These are phyloP conservation scores for Drosophila greeni DNA, from an alignment of 2,888 invertebrate genomes.

Conservation along the genomic window DNA sequence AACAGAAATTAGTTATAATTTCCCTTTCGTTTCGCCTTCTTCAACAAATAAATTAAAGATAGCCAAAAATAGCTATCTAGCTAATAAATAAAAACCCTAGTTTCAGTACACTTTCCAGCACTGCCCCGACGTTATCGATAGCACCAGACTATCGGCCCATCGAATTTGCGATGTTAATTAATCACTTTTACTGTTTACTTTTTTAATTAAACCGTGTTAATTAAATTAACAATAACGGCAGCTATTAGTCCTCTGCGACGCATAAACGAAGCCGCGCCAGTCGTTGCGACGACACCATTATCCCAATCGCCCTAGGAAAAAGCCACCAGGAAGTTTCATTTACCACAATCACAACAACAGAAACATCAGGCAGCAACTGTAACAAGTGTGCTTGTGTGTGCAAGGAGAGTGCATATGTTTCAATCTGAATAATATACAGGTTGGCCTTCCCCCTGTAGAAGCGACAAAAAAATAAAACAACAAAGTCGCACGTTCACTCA, in stretches of 20 bases:
- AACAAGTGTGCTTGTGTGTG: conserved; percentile 26
- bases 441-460: conserved; percentile 56
- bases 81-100: not conserved
- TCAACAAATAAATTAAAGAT: not conserved
- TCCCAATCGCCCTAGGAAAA: conserved; percentile 3
- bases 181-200: conserved; percentile 49
- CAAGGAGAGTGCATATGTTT: conserved; percentile 32
- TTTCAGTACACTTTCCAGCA: not conserved
- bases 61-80: not conserved
- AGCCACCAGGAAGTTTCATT: conserved; percentile 13
- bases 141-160: conserved; percentile 3
- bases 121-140: conserved; percentile 7
- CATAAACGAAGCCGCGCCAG: conserved; percentile 6
- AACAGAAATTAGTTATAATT: not conserved
- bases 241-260: conserved; percentile 4
- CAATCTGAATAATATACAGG: conserved; percentile 60
- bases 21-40: no score
- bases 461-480: conserved; percentile 47
- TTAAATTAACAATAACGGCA: conserved; percentile 37
- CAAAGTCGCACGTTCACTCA: conserved; percentile 55
- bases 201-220: conserved; percentile 44
- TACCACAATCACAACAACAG: conserved; percentile 27
- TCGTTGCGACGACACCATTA: not conserved
- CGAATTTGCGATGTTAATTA: conserved; percentile 36
- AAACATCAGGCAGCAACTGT: conserved; percentile 6